Conservation (phyloP, 2,113 vertebrate genomes). For the Brachyistius frenatus region DNA sequence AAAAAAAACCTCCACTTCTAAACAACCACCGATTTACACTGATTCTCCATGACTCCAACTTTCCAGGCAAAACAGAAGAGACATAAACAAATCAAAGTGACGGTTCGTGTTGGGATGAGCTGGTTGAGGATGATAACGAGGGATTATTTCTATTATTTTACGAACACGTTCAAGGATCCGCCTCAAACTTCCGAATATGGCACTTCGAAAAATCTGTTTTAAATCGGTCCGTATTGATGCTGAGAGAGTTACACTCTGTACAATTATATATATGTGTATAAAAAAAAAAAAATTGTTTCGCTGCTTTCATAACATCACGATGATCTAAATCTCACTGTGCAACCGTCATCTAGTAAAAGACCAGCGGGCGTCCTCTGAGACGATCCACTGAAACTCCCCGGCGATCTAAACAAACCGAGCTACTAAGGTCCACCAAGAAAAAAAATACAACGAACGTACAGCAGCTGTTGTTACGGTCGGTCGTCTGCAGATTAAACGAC, state of each 20-base stretch:
- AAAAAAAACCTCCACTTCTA: constrained; percentile 15
- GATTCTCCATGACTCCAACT: neutral
- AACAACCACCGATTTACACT: constrained; percentile 40
- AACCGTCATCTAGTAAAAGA: constrained; percentile 44
- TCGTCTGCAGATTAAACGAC: constrained; percentile 12
- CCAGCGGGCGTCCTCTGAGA: constrained; percentile 17
- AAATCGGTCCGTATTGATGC: neutral
- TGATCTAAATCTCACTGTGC: constrained; percentile 52
- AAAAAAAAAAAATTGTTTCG: constrained; percentile 17
- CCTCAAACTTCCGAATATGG: constrained; percentile 53
- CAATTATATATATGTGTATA: constrained; percentile 5
- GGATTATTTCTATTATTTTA: neutral
- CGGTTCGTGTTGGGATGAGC: neutral
- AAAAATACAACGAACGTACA: constrained; percentile 25
- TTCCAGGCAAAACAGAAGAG: constrained; percentile 16
- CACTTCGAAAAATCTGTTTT: constrained; percentile 56
- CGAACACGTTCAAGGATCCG: neutral
- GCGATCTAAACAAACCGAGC: constrained; percentile 13
- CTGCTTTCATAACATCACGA: neutral
- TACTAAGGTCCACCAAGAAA: neutral
- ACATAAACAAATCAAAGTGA: neutral
- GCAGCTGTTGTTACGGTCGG: constrained; percentile 19
- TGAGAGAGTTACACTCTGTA: constrained; percentile 50
- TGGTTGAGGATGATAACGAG: neutral
- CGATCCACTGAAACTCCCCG: constrained; percentile 32